Evolutionary conservation across 2,888 invertebrate genomes (phyloP), one percentile per base, ranked within the genome.

Genomic region (Lasioglossum malachurum): DNA sequence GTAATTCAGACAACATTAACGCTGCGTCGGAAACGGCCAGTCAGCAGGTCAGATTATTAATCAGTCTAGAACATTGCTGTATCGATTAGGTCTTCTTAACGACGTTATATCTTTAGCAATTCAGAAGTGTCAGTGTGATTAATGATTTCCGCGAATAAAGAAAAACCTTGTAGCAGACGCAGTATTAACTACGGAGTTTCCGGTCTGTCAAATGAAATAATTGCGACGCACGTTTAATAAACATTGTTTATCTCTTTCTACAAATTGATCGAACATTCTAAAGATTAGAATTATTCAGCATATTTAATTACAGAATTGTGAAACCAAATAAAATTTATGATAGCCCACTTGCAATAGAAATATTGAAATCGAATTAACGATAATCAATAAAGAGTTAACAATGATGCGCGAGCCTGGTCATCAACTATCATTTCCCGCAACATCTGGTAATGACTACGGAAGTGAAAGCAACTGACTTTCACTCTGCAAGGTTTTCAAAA

Each of bases 391-490:
- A 35, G 35, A 35, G 35, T 35, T 35, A 19, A 35, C 60, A 80
- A 64, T 38, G 79, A 80, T 80, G 79, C 74, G 64, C 79, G 35
- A 64, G 31, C 77, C 16, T 49, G 46, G 16, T 27, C 60, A 64
- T 64, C 60, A 31, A 46, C 67, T 16, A 64, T 67, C 67, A 77
- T 69, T 77, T 69, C 60, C 73, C 64, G 41, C 27, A 27, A 64
- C 74, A 64, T 74, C 60, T 74, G 74, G 57, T 80, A 80, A 64
- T 44, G 46, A 64, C 35, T 67, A 23, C 73, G 57, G 73, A 44
- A 79, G 79, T 74, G 79, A 80, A 80, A 74, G 73, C 41, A n/a
- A 46, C 64, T 12, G 41, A 31, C 74, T 80, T 74, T 74, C 64
- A 64, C 60, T 60, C 74, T 12, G 46, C 64, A 19, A 80, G n/a